Evolutionary conservation across 2,888 invertebrate species (phyloP).

Genomic region (Dasysyrphus albostriatus): DNA sequence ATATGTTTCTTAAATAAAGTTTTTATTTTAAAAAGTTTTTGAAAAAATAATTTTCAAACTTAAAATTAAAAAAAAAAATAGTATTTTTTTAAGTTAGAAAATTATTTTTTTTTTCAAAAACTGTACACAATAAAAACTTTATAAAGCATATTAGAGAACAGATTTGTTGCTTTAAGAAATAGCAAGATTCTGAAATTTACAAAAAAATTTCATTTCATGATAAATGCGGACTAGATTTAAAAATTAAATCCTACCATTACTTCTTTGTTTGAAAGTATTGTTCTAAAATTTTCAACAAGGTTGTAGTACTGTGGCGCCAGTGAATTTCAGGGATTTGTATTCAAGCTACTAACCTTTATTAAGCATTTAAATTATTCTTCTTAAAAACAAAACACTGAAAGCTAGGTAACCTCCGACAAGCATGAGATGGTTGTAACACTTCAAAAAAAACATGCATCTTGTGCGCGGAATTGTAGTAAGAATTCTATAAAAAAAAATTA

Average conservation of each 20-base stretch:
- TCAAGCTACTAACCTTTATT: background rate
- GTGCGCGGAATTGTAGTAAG: slow-evolving; percentile 5
- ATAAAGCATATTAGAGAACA: no score
- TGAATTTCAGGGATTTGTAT: background rate
- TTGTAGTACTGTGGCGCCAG: background rate
- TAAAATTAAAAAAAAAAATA: no score
- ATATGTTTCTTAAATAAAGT: no score
- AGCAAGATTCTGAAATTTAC: no score
- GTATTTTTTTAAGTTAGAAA: no score
- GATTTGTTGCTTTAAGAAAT: no score
- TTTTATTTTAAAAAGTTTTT: no score
- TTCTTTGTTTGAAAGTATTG: background rate
- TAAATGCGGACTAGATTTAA: background rate
- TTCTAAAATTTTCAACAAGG: background rate
- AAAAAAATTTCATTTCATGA: background rate
- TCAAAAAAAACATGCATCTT: background rate
- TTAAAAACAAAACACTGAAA: background rate
- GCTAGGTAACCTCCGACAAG: slow-evolving; percentile 9
- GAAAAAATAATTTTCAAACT: no score
- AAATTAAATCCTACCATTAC: background rate
- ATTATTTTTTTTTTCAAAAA: no score
- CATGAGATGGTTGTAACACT: background rate
- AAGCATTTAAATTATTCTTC: background rate
- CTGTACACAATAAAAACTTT: no score
- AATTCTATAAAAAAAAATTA: background rate